Evolutionary conservation across 2,888 invertebrate genomes (phyloP).

Genomic region (Anticlea derivata): DNA sequence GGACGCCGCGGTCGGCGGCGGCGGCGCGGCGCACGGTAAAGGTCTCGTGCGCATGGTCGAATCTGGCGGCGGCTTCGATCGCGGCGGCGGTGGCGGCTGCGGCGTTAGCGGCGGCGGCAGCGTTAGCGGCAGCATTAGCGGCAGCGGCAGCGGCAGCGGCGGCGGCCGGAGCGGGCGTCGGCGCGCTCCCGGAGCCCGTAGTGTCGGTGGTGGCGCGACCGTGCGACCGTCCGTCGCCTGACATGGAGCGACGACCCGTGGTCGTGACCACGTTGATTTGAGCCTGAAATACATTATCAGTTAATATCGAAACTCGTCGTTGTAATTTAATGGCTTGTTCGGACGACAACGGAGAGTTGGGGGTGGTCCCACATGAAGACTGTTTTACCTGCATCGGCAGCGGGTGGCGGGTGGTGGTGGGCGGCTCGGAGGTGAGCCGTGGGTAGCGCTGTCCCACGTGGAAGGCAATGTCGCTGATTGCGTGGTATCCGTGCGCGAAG

Average conservation of each 20-base stretch:
- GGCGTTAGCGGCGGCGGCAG: slow-evolving; percentile 38
- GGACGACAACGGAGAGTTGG: too few relatives aligned
- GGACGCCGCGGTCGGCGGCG: background rate
- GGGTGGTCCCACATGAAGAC: too few relatives aligned
- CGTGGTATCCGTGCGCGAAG: slow-evolving; percentile 94
- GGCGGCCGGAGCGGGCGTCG: background rate
- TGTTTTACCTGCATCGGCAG: slow-evolving; percentile 57
- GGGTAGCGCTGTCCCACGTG: slow-evolving; percentile 50
- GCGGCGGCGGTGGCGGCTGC: slow-evolving; percentile 43
- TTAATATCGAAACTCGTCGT: background rate
- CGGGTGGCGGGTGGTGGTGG: slow-evolving; percentile 41
- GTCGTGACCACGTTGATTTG: slow-evolving; percentile 63
- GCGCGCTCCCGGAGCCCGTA: background rate
- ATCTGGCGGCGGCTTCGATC: too few relatives aligned
- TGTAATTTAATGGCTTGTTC: too few relatives aligned
- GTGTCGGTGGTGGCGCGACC: slow-evolving; percentile 7
- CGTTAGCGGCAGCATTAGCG: slow-evolving; percentile 33
- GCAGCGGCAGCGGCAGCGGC: background rate
- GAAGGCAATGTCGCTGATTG: slow-evolving; percentile 91
- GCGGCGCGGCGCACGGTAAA: slow-evolving; percentile 1
- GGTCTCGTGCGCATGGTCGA: background rate
- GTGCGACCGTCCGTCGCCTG: slow-evolving; percentile 20
- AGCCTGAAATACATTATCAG: slow-evolving; percentile 42
- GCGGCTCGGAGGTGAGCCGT: slow-evolving; percentile 54
- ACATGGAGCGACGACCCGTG: slow-evolving; percentile 38